Conservation (phyloP, 2,797 vertebrate species). For the Orestias chungarensis region DNA sequence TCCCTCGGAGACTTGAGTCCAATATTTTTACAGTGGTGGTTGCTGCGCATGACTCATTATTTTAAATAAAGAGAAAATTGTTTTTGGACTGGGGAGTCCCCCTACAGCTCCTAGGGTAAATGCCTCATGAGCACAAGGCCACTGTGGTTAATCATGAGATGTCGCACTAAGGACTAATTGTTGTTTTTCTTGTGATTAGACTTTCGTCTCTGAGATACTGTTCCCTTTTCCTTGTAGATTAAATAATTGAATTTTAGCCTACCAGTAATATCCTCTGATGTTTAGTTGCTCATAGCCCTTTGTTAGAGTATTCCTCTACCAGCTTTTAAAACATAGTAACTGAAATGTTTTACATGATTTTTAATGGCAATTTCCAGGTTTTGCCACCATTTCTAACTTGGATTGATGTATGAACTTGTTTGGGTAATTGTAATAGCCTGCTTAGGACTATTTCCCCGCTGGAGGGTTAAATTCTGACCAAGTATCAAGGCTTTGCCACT, state of each 20-base stretch:
- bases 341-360: not conserved
- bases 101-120: conserved; percentile 39
- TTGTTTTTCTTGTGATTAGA: conserved; percentile 47
- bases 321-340: not conserved
- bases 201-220: conserved; percentile 9
- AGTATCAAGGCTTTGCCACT: not conserved
- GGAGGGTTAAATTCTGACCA: too few relatives aligned
- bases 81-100: conserved; percentile 57
- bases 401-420: not conserved
- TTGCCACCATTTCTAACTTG: not conserved
- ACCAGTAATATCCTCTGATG: too few relatives aligned
- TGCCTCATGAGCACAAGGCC: conserved; percentile 72
- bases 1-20: conserved; percentile 16
- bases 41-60: conserved; percentile 62
- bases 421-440: too few relatives aligned
- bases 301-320: too few relatives aligned
- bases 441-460: not conserved
- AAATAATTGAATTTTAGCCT: not conserved
- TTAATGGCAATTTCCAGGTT: not conserved
- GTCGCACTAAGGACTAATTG: conserved; percentile 46
- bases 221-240: conserved; percentile 26
- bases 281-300: not conserved
- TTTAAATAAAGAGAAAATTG: conserved; percentile 58
- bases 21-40: conserved; percentile 41
- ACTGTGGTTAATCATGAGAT: conserved; percentile 64